Conservation (phyloP, 1,140 invertebrate species). For the Drosophila leontia region DNA sequence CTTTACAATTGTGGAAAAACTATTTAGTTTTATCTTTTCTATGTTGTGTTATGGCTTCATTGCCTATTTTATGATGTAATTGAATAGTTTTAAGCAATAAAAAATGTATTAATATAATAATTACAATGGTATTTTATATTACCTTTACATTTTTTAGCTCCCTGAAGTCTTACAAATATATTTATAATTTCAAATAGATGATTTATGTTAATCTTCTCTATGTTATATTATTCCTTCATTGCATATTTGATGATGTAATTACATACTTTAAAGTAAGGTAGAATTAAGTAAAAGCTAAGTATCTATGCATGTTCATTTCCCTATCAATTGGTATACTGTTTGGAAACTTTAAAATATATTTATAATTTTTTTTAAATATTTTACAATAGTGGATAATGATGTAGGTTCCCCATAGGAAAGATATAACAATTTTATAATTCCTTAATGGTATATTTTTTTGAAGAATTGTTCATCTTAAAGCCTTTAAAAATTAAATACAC, state of each 20-base stretch:
- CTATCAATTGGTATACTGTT: not conserved
- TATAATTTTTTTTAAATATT: too few species aligned
- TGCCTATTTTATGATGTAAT: not conserved
- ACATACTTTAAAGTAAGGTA: not conserved
- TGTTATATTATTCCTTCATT: not conserved
- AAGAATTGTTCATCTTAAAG: not conserved
- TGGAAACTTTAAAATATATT: too few species aligned
- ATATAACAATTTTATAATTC: too few species aligned
- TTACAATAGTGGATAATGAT: too few species aligned
- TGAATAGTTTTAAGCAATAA: not conserved
- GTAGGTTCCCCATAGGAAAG: too few species aligned
- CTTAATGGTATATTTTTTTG: too few species aligned
- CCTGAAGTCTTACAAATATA: too few species aligned
- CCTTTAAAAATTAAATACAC: not conserved
- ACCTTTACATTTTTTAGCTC: too few species aligned
- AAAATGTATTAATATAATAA: not conserved
- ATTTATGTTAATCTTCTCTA: not conserved
- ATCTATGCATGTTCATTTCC: not conserved
- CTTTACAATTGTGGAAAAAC: too few species aligned
- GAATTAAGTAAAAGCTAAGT: not conserved
- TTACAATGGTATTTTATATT: too few species aligned
- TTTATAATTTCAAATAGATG: not conserved
- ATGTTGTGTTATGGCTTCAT: too few species aligned
- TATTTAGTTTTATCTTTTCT: too few species aligned
- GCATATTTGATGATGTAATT: not conserved